Conservation (phyloP, 2,113 vertebrate species). For the Chroicocephalus ridibundus region DNA sequence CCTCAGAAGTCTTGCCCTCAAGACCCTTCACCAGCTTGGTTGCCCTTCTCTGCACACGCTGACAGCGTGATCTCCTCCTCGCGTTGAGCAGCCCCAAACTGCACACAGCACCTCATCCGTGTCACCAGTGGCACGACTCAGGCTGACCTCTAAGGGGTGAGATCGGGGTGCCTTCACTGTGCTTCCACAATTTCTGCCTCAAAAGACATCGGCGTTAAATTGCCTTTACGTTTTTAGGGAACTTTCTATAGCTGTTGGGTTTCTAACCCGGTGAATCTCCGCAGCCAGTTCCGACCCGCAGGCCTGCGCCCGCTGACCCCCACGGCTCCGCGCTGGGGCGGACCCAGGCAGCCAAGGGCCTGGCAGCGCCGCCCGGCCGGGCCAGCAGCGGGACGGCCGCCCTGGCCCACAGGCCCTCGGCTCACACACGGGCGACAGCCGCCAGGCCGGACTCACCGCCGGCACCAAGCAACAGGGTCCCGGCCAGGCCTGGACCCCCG, state of each 20-base stretch:
- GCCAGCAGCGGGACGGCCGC: background rate
- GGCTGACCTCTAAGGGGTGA: rapidly evolving
- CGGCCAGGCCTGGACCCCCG: background rate
- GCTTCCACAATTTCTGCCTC: background rate
- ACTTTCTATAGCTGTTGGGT: rapidly evolving
- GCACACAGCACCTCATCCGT: background rate
- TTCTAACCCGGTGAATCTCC: rapidly evolving
- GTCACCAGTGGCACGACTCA: rapidly evolving
- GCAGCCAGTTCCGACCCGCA: rapidly evolving
- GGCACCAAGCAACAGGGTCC: too few species aligned
- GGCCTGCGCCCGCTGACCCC: rapidly evolving
- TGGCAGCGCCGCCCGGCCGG: background rate
- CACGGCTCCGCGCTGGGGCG: background rate
- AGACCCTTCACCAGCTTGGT: background rate
- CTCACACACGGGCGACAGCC: too few species aligned
- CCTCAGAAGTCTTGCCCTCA: background rate
- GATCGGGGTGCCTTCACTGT: rapidly evolving
- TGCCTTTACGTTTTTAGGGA: rapidly evolving
- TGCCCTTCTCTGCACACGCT: background rate
- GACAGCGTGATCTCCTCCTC: background rate
- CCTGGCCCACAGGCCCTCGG: background rate
- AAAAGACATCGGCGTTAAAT: rapidly evolving
- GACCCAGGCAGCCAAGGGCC: background rate
- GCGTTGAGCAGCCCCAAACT: background rate
- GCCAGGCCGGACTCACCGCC: too few species aligned